Evolutionary conservation across 2,888 invertebrate species (phyloP).

Genomic region (Scaptomyza cyrtandrae): DNA sequence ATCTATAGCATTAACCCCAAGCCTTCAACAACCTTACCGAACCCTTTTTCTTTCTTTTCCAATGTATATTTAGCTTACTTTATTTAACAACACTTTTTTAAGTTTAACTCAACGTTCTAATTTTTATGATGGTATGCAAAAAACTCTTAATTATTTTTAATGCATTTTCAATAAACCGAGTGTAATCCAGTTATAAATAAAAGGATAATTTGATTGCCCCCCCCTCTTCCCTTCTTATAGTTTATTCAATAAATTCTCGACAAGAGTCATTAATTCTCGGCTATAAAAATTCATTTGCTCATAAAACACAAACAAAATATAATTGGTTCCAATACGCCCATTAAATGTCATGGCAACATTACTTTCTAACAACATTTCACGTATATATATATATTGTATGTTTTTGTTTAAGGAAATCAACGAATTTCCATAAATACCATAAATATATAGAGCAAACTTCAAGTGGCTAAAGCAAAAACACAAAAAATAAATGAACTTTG

Average conservation of each 20-base stretch:
- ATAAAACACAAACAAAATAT: constrained; percentile 19
- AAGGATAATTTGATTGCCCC: neutral
- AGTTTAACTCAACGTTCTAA: neutral
- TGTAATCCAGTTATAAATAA: neutral
- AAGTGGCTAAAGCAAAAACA: constrained; percentile 18
- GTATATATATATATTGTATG: constrained; percentile 7
- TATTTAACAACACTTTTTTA: neutral
- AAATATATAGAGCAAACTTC: constrained; percentile 10
- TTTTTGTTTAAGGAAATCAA: constrained; percentile 52
- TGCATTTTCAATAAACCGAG: neutral
- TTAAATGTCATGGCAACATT: constrained; percentile 44
- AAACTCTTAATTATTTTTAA: neutral
- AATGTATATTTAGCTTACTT: neutral
- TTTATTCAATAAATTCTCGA: constrained; percentile 1
- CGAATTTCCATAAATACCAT: constrained; percentile 47
- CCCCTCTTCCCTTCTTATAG: neutral
- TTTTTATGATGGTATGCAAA: neutral
- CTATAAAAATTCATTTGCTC: constrained; percentile 38
- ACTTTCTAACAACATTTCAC: constrained; percentile 10
- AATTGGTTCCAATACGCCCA: constrained; percentile 31
- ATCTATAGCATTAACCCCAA: no score
- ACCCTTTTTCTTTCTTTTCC: no score
- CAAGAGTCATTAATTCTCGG: constrained; percentile 14
- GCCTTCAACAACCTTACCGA: no score
- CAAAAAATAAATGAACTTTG: neutral